A percentile compares a stretch with the other conserved stretches of the same genome.
Conservation (phyloP, 2,113 vertebrate genomes). For the Camelus dromedarius region DNA sequence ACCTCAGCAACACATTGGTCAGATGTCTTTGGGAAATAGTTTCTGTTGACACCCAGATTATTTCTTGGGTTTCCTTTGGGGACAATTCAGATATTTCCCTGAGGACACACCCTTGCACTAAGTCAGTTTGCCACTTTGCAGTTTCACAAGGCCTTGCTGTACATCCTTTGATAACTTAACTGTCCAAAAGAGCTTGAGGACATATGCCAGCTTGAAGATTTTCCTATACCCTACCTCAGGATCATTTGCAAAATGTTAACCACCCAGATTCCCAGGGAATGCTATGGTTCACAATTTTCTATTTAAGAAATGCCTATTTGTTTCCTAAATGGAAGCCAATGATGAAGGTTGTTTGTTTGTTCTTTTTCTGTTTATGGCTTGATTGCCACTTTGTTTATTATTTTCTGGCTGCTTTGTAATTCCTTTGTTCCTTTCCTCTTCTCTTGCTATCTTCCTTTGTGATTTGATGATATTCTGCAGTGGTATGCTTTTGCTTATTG, state of each 20-base stretch:
- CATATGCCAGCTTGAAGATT: not conserved
- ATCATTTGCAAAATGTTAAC: constrained; percentile 33
- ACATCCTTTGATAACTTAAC: not conserved
- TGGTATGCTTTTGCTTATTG: not conserved
- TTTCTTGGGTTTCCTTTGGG: not conserved
- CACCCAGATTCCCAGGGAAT: not conserved
- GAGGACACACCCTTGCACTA: not conserved
- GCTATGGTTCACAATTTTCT: not conserved
- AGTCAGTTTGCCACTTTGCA: not conserved
- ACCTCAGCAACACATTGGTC: not conserved
- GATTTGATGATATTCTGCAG: not conserved
- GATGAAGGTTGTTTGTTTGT: not conserved
- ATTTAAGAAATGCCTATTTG: constrained; percentile 30
- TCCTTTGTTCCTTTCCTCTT: not conserved
- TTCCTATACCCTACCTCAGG: not conserved
- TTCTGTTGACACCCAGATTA: not conserved
- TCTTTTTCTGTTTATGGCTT: not conserved
- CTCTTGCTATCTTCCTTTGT: not conserved
- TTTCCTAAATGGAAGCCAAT: constrained; percentile 8
- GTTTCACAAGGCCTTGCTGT: not conserved
- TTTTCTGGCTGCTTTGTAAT: not conserved
- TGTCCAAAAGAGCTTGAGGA: not conserved
- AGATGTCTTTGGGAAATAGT: not conserved
- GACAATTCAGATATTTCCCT: constrained; percentile 4
- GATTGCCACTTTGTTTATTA: not conserved